Percentiles rank a stretch among this genome's conserved stretches.
Conservation (phyloP, 1,140 invertebrate species). For the Sarcophaga bullata region DNA sequence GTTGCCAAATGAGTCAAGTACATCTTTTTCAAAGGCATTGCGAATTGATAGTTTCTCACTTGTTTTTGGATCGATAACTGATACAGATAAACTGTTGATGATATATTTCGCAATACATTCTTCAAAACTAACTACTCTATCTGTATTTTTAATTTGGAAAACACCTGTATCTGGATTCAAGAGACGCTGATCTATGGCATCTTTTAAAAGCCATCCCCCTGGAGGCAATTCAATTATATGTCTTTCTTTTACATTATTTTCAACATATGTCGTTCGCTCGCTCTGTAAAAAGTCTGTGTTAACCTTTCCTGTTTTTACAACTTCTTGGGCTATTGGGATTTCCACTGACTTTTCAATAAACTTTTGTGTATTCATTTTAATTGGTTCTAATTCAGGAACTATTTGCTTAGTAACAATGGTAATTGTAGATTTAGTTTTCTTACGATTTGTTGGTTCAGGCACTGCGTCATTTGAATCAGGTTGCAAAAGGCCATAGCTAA, state of each 20-base stretch:
- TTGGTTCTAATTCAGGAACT: conserved; percentile 60
- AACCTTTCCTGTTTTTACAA: conserved; percentile 63
- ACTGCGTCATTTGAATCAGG: conserved; percentile 69
- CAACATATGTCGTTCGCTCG: conserved; percentile 61
- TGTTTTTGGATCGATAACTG: conserved; percentile 79
- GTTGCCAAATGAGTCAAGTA: conserved; percentile 81
- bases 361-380: conserved; percentile 66
- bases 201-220: conserved; percentile 82
- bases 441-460: conserved; percentile 58
- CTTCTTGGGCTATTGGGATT: conserved; percentile 58
- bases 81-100: conserved; percentile 82
- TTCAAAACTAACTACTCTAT: conserved; percentile 84
- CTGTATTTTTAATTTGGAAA: conserved; percentile 88
- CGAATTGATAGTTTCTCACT: conserved; percentile 77
- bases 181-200: conserved; percentile 80
- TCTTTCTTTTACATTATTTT: conserved; percentile 58
- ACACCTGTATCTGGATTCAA: conserved; percentile 85
- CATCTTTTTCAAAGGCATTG: conserved; percentile 80
- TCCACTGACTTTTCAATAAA: conserved; percentile 62
- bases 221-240: conserved; percentile 77
- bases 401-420: conserved; percentile 65
- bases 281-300: conserved; percentile 66
- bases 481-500: conserved; percentile 76
- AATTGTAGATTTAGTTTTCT: conserved; percentile 63
- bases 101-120: conserved; percentile 88